These are phyloP conservation scores for Luffia ferchaultella DNA, from an alignment of 2,888 invertebrate genomes.

Conservation along the genomic window DNA sequence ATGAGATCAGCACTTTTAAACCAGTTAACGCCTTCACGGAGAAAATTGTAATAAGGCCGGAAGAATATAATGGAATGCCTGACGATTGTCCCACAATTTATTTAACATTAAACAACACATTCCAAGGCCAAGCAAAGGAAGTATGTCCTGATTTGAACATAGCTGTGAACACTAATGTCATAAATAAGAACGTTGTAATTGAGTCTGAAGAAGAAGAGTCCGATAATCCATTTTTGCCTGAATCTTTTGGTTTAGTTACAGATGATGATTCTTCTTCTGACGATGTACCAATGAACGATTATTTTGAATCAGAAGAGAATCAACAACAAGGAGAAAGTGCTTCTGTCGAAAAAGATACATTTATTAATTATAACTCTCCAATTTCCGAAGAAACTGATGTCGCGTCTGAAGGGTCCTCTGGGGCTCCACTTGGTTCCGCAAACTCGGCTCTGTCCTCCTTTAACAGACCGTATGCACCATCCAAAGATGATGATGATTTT, in stretches of 20 bases:
- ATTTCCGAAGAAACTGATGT: not conserved
- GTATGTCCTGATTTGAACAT: slow-evolving; percentile 75
- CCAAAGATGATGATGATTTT: slow-evolving; percentile 49
- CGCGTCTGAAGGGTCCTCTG: not conserved
- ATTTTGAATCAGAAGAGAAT: slow-evolving; percentile 32
- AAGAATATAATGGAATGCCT: slow-evolving; percentile 47
- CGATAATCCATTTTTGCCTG: slow-evolving; percentile 33
- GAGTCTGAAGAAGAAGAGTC: slow-evolving; percentile 48
- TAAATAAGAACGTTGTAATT: slow-evolving; percentile 63
- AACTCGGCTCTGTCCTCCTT: slow-evolving; percentile 32
- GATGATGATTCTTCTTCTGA: slow-evolving; percentile 38
- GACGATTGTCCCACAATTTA: slow-evolving; percentile 66
- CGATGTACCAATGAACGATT: slow-evolving; percentile 32
- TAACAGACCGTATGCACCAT: slow-evolving; percentile 23
- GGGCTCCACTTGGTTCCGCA: slow-evolving; percentile 22
- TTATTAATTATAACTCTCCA: slow-evolving; percentile 39
- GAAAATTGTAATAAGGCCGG: slow-evolving; percentile 52
- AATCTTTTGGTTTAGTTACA: slow-evolving; percentile 37
- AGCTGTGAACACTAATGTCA: slow-evolving; percentile 73
- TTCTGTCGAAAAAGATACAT: slow-evolving; percentile 38
- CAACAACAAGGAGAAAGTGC: slow-evolving; percentile 30
- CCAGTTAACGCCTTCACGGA: slow-evolving; percentile 46
- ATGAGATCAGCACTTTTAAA: slow-evolving; percentile 50
- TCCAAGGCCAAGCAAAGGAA: slow-evolving; percentile 66
- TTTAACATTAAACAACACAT: slow-evolving; percentile 59